Conservation (phyloP, 2,113 vertebrate species). For the Proteles cristata region DNA sequence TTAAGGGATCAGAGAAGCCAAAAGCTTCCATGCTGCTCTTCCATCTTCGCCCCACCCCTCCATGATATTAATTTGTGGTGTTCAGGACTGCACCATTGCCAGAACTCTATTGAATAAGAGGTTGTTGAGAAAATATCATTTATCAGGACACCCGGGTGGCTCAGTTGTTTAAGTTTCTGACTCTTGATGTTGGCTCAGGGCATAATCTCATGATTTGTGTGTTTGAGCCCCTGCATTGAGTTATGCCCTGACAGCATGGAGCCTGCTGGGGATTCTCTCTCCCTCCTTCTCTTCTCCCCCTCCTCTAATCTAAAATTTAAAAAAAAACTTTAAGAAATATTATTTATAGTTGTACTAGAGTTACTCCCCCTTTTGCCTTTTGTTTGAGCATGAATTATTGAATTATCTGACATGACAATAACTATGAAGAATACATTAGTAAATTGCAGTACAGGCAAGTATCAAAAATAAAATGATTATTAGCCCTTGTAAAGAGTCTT, state of each 20-base stretch:
- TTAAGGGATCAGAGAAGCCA: too few species aligned
- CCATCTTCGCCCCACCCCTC: neutral
- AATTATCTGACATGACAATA: neutral
- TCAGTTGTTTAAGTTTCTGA: too few species aligned
- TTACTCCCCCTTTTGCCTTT: neutral
- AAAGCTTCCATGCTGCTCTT: too few species aligned
- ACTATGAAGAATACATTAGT: neutral
- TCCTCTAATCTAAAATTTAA: too few species aligned
- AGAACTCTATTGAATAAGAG: neutral
- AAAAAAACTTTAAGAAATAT: neutral
- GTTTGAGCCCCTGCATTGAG: too few species aligned
- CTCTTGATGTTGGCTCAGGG: too few species aligned
- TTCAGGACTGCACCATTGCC: neutral
- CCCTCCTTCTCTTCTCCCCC: too few species aligned
- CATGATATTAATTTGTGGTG: neutral
- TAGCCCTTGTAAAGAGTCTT: neutral
- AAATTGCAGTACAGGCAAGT: neutral
- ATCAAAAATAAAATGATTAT: slow-evolving; percentile 19
- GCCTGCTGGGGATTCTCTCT: too few species aligned
- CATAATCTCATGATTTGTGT: too few species aligned
- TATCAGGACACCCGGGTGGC: too few species aligned
- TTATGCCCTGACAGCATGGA: too few species aligned
- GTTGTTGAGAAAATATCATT: neutral
- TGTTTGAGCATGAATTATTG: neutral
- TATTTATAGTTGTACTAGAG: neutral